phyloP scores from a whole-genome alignment of 2,797 vertebrate species.

The Catharus ustulatus region DNA sequence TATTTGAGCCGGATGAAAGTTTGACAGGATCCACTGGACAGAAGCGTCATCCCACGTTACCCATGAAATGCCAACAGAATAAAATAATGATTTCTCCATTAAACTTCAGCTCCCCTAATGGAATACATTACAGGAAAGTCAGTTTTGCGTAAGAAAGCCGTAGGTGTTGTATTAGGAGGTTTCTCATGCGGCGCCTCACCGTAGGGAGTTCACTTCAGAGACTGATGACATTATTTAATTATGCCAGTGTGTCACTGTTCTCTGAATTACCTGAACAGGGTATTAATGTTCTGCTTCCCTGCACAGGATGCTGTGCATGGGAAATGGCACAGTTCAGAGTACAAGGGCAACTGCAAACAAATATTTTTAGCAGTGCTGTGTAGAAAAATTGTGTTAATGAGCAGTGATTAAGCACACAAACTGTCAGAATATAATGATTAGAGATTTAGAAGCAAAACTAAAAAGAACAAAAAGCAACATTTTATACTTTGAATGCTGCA shows the following conservation, averaged over 20 bases:
- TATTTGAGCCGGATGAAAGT: not conserved
- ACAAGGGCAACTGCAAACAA: conserved; percentile 44
- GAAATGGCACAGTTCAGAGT: conserved; percentile 23
- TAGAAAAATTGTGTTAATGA: conserved; percentile 44
- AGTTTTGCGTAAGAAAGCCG: conserved; percentile 44
- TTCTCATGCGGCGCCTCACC: conserved; percentile 48
- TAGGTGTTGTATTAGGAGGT: conserved; percentile 67
- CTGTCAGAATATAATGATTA: conserved; percentile 19
- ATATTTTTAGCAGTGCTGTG: conserved; percentile 11
- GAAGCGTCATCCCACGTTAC: not conserved
- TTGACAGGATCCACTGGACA: not conserved
- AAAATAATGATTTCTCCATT: conserved; percentile 46
- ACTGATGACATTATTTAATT: conserved; percentile 75
- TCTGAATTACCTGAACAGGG: conserved; percentile 45
- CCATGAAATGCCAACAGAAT: conserved; percentile 29
- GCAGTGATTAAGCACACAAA: conserved; percentile 45
- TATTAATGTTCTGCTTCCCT: conserved; percentile 52
- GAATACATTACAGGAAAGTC: conserved; percentile 49
- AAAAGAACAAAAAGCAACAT: not conserved
- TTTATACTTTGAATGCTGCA: not conserved
- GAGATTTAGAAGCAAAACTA: conserved; percentile 22
- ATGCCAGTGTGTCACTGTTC: conserved; percentile 56
- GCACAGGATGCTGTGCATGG: conserved; percentile 13
- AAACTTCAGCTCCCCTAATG: conserved; percentile 41
- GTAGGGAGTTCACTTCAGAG: conserved; percentile 65